Conservation (phyloP, 2,113 vertebrate species). For the Apodemus speciosus region DNA sequence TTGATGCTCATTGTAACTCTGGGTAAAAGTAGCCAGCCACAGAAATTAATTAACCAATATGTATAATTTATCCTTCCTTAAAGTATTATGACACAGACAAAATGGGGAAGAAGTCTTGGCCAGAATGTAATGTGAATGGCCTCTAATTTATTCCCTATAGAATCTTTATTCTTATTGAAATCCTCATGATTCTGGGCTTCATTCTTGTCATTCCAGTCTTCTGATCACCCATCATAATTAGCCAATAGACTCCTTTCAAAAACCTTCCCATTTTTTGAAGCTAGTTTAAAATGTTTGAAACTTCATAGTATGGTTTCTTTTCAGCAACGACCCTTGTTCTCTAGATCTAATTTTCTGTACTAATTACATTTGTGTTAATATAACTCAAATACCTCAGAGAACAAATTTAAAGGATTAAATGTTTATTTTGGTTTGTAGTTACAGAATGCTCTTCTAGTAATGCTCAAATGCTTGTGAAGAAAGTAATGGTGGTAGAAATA, state of each 20-base stretch:
- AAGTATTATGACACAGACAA: background rate
- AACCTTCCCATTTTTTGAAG: too few species aligned
- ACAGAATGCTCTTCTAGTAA: background rate
- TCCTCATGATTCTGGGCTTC: background rate
- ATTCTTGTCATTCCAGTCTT: background rate
- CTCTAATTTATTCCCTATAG: background rate
- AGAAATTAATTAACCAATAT: background rate
- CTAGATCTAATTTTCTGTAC: background rate
- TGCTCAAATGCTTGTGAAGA: background rate
- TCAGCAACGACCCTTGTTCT: background rate
- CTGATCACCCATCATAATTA: background rate
- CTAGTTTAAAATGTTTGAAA: background rate
- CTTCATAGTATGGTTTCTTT: background rate
- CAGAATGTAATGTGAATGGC: background rate
- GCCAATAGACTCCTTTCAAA: background rate
- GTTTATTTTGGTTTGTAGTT: background rate
- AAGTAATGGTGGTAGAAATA: background rate
- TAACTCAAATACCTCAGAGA: background rate
- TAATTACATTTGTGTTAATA: background rate
- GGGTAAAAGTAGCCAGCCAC: background rate
- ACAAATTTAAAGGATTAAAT: background rate
- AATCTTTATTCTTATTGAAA: background rate
- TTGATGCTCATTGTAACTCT: background rate
- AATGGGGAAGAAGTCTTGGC: background rate
- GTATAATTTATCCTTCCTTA: background rate